Evolutionary conservation across 2,888 invertebrate species (phyloP), one percentile per base, ranked within the genome.

Genomic region (Osedax frankpressi): DNA sequence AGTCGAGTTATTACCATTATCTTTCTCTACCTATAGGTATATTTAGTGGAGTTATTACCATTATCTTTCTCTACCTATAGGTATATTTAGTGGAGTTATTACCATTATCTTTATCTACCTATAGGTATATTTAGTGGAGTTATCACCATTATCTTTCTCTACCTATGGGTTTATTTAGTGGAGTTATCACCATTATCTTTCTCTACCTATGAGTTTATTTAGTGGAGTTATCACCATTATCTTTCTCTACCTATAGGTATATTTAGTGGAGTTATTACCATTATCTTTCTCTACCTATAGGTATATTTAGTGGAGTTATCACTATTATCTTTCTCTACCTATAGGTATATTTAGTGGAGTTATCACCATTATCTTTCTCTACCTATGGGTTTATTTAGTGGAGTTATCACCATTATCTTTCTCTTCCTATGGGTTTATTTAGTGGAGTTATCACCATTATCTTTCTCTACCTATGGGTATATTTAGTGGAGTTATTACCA

Each of bases 271-370:
- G n/a, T 19, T 44, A 6, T 44, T 19, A 11, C 44, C 44, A 11
- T 6, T 11, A 19, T 19, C 44, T 44, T 11, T 44, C 44, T 44
- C 44, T 44, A 11, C 19, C 44, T 44, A 6, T 11, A 19, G 11
- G 11, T 44, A 44, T 44, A 44, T 6, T 44, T 11, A 44, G 19
- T 19, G 44, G 6, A 19, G 44, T n/a, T n/a, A n/a, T n/a, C n/a
- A n/a, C n/a, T n/a, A n/a, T n/a, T n/a, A n/a, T n/a, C n/a, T n/a
- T n/a, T n/a, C n/a, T n/a, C n/a, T n/a, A n/a, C n/a, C n/a, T n/a
- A n/a, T n/a, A n/a, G n/a, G 87, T 87, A 30, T 83, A 77, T 79
- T 87, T 87, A 0, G 81, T 79, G n/a, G n/a, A n/a, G n/a, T 19
- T 44, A 6, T 44, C 44, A 11, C 44, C 44, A 11, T 6, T 11